Base-by-base conservation (phyloP, 2,888 invertebrate genomes). In the Calameuta filiformis region DNA sequence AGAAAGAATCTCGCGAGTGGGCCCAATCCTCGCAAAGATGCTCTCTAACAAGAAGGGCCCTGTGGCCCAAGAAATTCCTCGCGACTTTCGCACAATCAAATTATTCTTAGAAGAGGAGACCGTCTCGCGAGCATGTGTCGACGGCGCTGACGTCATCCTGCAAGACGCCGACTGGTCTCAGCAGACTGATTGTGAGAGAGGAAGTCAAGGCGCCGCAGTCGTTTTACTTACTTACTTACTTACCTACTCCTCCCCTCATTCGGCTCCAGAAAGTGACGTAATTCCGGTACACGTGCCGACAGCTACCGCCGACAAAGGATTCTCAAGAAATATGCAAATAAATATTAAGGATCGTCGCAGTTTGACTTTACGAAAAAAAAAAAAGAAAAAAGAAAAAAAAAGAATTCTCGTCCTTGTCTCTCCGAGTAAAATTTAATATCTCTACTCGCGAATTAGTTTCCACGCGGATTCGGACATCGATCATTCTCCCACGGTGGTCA, bases 11-110 rank as follows among this genome's bases (percentile, higher is more conserved):
- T 56, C 40, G 40, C 40, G 40, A 56, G 40, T 56, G 40, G 40
- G 2, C 40, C 40, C 40, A 56, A 6, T 56, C 23, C 40, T 15
- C 40, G 9, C 23, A 9, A 23, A 15, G 23, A 56, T 23, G 23
- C 40, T 23, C 40, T 56, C 40, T 56, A 56, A 56, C 40, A 56
- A 56, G 40, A 56, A 23, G 40, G 40, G 40, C 23, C 40, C 40
- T 56, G 40, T 71, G 71, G 15, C 84, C 85, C 87, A 84, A 86
- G 83, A 81, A 87, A 87, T 87, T 88, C 83, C 84, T 79, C 81
- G 83, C 82, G 83, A 75, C 83, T 84, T 84, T 81, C 83, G 85
- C 86, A 88, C 88, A 89, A 89, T 87, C 86, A 87, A 87, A 87
- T 86, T 89, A 88, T 89, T 89, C 89, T 86, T 86, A 84, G 85